These are phyloP conservation scores for Cromileptes altivelis DNA, from an alignment of 2,113 vertebrate genomes.

Conservation along the genomic window DNA sequence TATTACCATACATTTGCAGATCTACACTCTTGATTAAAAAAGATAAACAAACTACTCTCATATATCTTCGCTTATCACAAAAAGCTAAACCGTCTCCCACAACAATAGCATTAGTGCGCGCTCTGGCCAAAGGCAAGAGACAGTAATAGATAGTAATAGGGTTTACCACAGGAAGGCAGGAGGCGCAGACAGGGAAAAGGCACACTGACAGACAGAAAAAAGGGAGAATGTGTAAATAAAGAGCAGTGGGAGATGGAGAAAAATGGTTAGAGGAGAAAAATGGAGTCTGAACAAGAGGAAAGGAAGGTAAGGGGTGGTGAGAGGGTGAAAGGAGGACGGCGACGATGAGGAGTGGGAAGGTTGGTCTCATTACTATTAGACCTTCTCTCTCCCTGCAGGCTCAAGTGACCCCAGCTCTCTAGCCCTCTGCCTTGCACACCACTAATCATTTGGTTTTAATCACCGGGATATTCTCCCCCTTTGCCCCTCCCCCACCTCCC, in stretches of 20 bases:
- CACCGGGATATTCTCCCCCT: constrained; percentile 81
- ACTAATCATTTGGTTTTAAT: constrained; percentile 88
- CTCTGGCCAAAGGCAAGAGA: constrained; percentile 64
- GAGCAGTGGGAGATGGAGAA: constrained; percentile 42
- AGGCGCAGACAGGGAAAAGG: constrained; percentile 39
- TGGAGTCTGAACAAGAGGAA: constrained; percentile 29
- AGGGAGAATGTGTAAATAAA: constrained; percentile 56
- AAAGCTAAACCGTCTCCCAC: constrained; percentile 59
- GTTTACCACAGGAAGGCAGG: constrained; percentile 52
- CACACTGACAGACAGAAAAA: constrained; percentile 47
- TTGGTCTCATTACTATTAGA: constrained; percentile 85
- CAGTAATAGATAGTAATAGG: constrained; percentile 68
- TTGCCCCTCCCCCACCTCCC: constrained; percentile 57
- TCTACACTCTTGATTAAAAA: constrained; percentile 65
- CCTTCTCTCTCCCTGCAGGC: constrained; percentile 77
- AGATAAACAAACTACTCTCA: constrained; percentile 65
- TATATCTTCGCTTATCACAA: constrained; percentile 71
- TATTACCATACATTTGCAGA: constrained; percentile 66
- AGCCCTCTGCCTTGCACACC: constrained; percentile 76
- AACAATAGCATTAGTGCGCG: constrained; percentile 66
- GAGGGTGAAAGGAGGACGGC: constrained; percentile 52
- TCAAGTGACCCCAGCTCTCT: constrained; percentile 79
- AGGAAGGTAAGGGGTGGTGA: constrained; percentile 12
- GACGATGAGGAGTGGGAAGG: constrained; percentile 62
- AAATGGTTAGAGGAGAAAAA: constrained; percentile 48